A percentile compares a stretch with the other conserved stretches of the same genome.
Conservation (phyloP, 2,888 invertebrate species). For the Bedellia somnulentella region DNA sequence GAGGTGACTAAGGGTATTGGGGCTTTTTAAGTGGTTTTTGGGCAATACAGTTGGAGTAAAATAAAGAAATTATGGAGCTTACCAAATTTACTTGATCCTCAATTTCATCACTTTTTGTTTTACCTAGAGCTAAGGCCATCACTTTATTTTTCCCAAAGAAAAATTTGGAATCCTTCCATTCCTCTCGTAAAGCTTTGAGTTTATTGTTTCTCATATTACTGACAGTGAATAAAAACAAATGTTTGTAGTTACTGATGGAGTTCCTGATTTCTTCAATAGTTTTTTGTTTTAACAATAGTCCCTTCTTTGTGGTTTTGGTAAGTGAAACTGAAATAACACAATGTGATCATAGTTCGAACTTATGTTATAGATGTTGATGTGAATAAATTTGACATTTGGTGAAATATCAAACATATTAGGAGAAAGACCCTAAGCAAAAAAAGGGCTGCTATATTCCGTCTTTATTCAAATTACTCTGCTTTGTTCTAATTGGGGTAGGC, state of each 20-base stretch:
- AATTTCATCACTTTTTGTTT: slow-evolving; percentile 79
- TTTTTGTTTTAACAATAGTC: slow-evolving; percentile 83
- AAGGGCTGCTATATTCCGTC: too few species aligned
- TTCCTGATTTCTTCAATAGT: slow-evolving; percentile 85
- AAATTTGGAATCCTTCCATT: slow-evolving; percentile 91
- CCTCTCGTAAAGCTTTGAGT: slow-evolving; percentile 81
- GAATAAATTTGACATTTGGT: too few species aligned
- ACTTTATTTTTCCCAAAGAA: slow-evolving; percentile 98
- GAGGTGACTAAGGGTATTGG: too few species aligned
- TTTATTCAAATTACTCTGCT: too few species aligned
- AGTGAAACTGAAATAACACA: slow-evolving; percentile 76
- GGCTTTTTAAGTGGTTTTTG: too few species aligned
- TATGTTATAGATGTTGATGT: too few species aligned
- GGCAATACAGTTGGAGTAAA: too few species aligned
- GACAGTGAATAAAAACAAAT: slow-evolving; percentile 86
- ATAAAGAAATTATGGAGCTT: slow-evolving; percentile 11
- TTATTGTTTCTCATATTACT: slow-evolving; percentile 91
- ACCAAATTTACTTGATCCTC: slow-evolving; percentile 76
- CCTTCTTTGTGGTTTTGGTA: slow-evolving; percentile 93
- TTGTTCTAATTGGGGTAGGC: too few species aligned
- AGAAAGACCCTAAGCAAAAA: too few species aligned
- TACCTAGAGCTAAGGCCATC: slow-evolving; percentile 89
- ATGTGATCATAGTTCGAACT: slow-evolving; percentile 5
- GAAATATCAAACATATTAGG: too few species aligned
- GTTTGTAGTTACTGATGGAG: slow-evolving; percentile 79